A percentile compares a stretch with the other conserved stretches of the same genome.
phyloP scores from a whole-genome alignment of 1,140 invertebrate species.

The Pseudomyrmex concolor region DNA sequence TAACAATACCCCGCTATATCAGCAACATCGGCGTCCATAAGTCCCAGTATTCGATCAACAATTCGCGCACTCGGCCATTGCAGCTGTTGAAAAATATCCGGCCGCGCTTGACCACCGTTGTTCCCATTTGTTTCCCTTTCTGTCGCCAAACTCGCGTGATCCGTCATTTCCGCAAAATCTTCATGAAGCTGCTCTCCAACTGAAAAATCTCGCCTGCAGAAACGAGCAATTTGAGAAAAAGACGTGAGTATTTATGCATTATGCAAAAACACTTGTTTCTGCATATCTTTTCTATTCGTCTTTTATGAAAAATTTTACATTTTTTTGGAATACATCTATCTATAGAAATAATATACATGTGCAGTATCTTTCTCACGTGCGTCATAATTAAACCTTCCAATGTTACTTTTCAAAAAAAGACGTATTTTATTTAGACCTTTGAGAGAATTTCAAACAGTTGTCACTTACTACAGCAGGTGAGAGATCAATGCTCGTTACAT shows the following conservation, averaged over 20 bases:
- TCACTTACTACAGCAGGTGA: too few species aligned
- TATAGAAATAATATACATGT: too few species aligned
- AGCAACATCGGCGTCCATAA: slow-evolving; percentile 71
- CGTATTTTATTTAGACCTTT: too few species aligned
- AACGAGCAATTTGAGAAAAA: too few species aligned
- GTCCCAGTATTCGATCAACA: slow-evolving; percentile 74
- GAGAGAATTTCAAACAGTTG: too few species aligned
- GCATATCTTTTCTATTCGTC: not conserved
- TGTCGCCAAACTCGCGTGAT: slow-evolving; percentile 47
- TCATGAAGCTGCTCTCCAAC: too few species aligned
- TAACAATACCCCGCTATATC: slow-evolving; percentile 79
- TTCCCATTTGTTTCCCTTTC: slow-evolving; percentile 52
- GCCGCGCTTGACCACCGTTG: slow-evolving; percentile 46
- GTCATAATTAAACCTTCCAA: too few species aligned
- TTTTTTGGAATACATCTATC: too few species aligned
- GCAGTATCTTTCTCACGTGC: too few species aligned
- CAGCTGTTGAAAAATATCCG: slow-evolving; percentile 78
- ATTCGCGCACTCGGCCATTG: slow-evolving; percentile 64
- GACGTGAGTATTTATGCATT: too few species aligned
- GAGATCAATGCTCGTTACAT: too few species aligned
- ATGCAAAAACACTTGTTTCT: not conserved
- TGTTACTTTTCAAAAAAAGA: too few species aligned
- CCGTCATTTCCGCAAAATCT: slow-evolving; percentile 13
- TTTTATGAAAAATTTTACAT: not conserved
- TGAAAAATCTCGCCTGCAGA: not conserved